Evolutionary conservation across 30 jellyfish, hydroid and myxozoan species (phyloP).

Genomic region (Pelagia noctiluca): DNA sequence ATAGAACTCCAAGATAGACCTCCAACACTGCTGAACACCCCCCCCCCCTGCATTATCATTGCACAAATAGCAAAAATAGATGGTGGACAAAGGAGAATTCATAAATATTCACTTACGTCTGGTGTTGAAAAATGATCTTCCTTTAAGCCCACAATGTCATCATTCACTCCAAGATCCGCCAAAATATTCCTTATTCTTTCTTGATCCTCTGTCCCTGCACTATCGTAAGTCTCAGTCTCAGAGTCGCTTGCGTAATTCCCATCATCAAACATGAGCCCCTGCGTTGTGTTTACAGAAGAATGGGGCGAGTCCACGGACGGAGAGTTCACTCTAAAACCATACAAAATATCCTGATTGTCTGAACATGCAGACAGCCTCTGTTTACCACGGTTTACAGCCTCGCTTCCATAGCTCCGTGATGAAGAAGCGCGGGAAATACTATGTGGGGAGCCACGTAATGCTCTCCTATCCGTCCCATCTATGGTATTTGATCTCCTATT

Average conservation of each 20-base stretch:
- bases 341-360: conserved; percentile 43
- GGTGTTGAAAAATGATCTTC: conserved; percentile 94
- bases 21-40: no score
- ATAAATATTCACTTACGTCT: conserved; percentile 67
- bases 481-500: conserved; percentile 46
- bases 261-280: conserved; percentile 68
- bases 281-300: conserved; percentile 76
- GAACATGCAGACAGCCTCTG: conserved; percentile 10
- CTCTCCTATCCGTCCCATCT: background rate
- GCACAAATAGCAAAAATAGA: background rate
- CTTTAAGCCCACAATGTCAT: conserved; percentile 87
- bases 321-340: conserved; percentile 57
- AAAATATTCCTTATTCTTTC: conserved; percentile 68
- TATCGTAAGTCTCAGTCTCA: conserved; percentile 52
- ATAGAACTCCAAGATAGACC: no score
- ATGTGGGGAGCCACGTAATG: no score
- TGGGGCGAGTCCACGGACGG: conserved; percentile 66
- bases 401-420: conserved; percentile 49
- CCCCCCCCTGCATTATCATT: background rate
- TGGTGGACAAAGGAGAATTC: background rate
- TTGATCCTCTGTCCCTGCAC: conserved; percentile 62
- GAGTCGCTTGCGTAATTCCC: conserved; percentile 77
- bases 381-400: background rate
- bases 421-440: conserved; percentile 3
- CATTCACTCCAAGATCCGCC: conserved; percentile 94